A percentile compares a stretch with the other conserved stretches of the same genome.
These are phyloP conservation scores for Potamarius usumacintae DNA, from an alignment of 2,113 vertebrate genomes.

Conservation along the genomic window DNA sequence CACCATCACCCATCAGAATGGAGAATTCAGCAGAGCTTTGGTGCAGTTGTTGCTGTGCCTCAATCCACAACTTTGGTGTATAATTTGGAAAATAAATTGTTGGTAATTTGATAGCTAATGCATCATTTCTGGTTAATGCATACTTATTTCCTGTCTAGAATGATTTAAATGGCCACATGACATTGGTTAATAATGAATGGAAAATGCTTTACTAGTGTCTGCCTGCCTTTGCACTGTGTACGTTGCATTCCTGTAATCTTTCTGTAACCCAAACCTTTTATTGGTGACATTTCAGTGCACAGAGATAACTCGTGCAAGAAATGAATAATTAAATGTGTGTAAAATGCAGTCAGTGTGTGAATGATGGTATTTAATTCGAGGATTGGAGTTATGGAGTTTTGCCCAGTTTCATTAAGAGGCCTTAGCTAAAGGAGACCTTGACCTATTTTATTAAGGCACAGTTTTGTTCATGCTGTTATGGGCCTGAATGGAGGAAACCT, in stretches of 20 bases:
- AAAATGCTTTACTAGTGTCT: background rate
- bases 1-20: background rate
- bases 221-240: background rate
- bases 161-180: background rate
- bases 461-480: background rate
- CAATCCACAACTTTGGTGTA: background rate
- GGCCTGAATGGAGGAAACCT: background rate
- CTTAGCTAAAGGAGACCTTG: conserved; percentile 50
- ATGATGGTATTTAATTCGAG: background rate
- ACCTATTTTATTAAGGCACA: conserved; percentile 51
- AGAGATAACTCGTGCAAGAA: background rate
- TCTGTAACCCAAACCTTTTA: background rate
- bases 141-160: background rate
- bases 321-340: background rate
- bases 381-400: conserved; percentile 24
- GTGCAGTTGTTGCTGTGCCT: background rate
- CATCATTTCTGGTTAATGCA: background rate
- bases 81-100: background rate
- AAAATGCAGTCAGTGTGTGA: background rate
- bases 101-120: background rate
- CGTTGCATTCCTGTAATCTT: background rate
- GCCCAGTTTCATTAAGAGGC: conserved; percentile 43
- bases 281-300: background rate
- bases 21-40: background rate
- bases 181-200: conserved; percentile 30